Evolutionary conservation across 2,797 vertebrate species (phyloP).

Genomic region (Xerus rutilus): DNA sequence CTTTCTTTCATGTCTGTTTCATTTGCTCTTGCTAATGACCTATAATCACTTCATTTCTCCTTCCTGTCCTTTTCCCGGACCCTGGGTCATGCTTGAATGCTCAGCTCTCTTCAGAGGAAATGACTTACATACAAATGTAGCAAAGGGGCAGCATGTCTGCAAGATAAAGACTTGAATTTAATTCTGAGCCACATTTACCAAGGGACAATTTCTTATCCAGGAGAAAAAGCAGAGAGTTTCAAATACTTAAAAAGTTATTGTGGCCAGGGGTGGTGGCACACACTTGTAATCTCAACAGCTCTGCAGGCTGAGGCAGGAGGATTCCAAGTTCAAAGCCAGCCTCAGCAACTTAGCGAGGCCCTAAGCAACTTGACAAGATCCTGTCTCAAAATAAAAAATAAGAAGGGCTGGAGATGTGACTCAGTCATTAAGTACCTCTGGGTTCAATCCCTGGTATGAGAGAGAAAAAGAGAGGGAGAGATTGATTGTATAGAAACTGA

Average conservation of each 20-base stretch:
- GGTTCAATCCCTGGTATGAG: too few species aligned
- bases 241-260: background rate
- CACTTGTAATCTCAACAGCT: too few species aligned
- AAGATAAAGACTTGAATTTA: conserved; percentile 44
- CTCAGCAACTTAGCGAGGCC: too few species aligned
- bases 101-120: conserved; percentile 56
- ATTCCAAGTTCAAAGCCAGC: too few species aligned
- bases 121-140: conserved; percentile 6
- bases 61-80: background rate
- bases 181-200: background rate
- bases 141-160: background rate
- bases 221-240: background rate
- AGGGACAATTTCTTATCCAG: background rate
- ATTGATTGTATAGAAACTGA: background rate
- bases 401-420: too few species aligned
- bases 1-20: background rate
- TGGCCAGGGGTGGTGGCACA: too few species aligned
- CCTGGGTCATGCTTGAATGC: background rate
- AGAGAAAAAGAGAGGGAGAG: background rate
- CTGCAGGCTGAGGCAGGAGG: too few species aligned
- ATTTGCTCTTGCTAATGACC: background rate
- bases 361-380: too few species aligned
- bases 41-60: background rate
- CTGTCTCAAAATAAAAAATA: too few species aligned
- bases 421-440: too few species aligned